Evolutionary conservation across 2,797 vertebrate genomes (phyloP).

Genomic region (Peromyscus eremicus): DNA sequence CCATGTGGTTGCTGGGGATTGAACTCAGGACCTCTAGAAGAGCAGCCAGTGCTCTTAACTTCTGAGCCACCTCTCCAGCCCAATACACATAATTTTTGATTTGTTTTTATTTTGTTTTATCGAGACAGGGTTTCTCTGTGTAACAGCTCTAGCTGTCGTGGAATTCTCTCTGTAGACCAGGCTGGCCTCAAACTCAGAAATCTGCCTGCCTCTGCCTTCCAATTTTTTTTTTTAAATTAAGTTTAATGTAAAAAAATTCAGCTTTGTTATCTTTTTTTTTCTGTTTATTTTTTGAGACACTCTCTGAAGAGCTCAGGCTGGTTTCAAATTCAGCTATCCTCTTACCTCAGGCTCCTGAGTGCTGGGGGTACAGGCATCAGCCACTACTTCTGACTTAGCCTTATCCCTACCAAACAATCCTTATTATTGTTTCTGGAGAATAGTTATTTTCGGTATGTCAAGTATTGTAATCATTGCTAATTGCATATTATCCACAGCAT

Average conservation of each 20-base stretch:
- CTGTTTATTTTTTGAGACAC: not conserved
- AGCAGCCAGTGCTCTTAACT: too few relatives aligned
- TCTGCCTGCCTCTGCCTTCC: not conserved
- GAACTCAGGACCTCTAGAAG: too few relatives aligned
- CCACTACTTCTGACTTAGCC: not conserved
- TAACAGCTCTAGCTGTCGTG: not conserved
- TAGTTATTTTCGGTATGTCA: slow-evolving; percentile 59
- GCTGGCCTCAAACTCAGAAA: not conserved
- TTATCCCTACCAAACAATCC: slow-evolving; percentile 1
- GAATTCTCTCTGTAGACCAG: not conserved
- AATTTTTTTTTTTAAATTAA: not conserved
- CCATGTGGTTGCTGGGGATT: too few relatives aligned
- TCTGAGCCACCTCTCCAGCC: too few relatives aligned
- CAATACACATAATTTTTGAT: not conserved
- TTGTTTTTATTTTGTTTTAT: not conserved
- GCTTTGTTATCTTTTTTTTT: not conserved
- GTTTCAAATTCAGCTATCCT: not conserved
- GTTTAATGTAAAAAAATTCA: not conserved
- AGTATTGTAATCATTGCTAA: slow-evolving; percentile 57
- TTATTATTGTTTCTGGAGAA: slow-evolving; percentile 53
- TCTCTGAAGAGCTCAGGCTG: not conserved
- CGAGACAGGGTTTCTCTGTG: not conserved
- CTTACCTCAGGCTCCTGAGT: not conserved
- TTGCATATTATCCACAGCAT: slow-evolving; percentile 50
- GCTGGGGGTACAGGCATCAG: not conserved